Base-by-base conservation (phyloP, 2,113 vertebrate genomes). In the Oriolus oriolus region DNA sequence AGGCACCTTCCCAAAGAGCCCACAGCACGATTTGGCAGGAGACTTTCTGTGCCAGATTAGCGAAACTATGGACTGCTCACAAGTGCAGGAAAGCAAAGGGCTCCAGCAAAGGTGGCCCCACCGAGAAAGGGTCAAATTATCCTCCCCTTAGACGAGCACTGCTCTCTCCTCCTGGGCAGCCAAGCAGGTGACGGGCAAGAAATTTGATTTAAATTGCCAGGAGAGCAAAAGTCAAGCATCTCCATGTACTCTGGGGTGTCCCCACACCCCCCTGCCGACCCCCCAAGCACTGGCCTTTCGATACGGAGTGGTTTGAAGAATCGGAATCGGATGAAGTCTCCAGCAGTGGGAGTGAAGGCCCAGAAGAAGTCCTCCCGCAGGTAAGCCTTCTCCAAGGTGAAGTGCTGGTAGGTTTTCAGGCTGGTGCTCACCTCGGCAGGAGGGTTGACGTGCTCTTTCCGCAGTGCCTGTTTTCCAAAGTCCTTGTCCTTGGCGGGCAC, bases 341-440 rank as follows among this genome's bases (percentile, higher is more conserved):
- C 99, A 0, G 99, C 99, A 0, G 99, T 98, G 0, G 99, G 99
- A 0, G 99, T 99, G 97, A 99, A 99, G 70, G 99, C 99, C 99
- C 99, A 99, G 98, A 99, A 99, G 98, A 99, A 99, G 94, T 99
- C 99, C 96, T 99, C 99, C 1, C 99, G 98, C 84, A 99, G 97
- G 97, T 99, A 99, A 94, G 99, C 99, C 94, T 99, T 99, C 98
- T 99, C 99, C 98, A 99, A 95, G 64, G 99, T 99, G 98, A 99
- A 99, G 97, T 99, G 99, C 98, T 99, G 99, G 98, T 99, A 99
- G 23, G 99, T 99, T 98, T 99, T 99, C 97, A 99, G 98, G 97
- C 99, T 99, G 59, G 99, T 99, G 90, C 99, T 99, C 92, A 99
- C 99, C 98, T 99, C 99, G 0, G 99, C 99, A 8, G 99, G 98